phyloP scores from a whole-genome alignment of 2,888 invertebrate genomes.

The Megastigmus dorsalis region DNA sequence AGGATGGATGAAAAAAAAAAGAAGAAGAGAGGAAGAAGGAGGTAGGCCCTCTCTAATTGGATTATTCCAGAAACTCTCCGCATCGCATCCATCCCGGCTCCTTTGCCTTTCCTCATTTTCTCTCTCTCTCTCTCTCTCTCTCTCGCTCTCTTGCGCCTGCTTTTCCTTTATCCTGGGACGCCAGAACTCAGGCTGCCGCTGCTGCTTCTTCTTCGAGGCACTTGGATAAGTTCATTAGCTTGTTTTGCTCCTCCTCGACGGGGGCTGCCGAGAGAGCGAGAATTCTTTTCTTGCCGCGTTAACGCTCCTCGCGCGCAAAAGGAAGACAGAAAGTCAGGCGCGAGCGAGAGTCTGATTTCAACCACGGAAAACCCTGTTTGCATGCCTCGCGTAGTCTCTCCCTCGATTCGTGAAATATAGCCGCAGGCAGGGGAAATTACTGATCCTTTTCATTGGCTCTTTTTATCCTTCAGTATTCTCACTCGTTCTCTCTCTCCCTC shows the following conservation, averaged over 20 bases:
- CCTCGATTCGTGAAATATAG: too few relatives aligned
- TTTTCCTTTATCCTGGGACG: too few relatives aligned
- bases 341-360: background rate
- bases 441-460: too few relatives aligned
- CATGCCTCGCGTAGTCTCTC: too few relatives aligned
- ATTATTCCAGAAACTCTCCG: conserved; percentile 9
- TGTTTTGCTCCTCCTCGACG: conserved; percentile 15
- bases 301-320: background rate
- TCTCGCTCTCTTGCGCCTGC: background rate
- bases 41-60: background rate
- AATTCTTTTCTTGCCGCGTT: conserved; percentile 13
- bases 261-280: background rate
- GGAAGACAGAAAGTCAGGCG: background rate
- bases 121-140: background rate
- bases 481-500: too few relatives aligned
- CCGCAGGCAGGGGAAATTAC: too few relatives aligned
- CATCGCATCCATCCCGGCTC: background rate
- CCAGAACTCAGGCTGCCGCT: too few relatives aligned
- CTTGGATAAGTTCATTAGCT: conserved; percentile 35
- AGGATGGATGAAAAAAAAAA: background rate
- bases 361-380: background rate
- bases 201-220: too few relatives aligned
- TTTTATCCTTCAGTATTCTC: too few relatives aligned
- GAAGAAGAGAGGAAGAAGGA: background rate
- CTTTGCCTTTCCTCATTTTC: background rate